These are phyloP conservation scores for Agrochola lota DNA, from an alignment of 2,888 invertebrate genomes.

Conservation along the genomic window DNA sequence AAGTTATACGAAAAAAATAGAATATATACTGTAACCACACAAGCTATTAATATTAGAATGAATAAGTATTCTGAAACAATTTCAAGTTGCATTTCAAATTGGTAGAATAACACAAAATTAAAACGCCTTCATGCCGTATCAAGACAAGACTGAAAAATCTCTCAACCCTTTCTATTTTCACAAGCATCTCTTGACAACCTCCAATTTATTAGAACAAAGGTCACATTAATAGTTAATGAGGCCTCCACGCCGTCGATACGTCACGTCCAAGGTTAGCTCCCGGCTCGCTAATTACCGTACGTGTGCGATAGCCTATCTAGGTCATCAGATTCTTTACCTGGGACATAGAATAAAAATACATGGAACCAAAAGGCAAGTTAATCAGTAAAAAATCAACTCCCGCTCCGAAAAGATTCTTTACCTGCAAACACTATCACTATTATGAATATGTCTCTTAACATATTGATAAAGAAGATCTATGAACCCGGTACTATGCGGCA, in stretches of 20 bases:
- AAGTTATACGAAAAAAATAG: too few relatives aligned
- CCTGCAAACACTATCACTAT: too few relatives aligned
- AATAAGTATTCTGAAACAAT: background rate
- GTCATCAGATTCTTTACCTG: conserved; percentile 27
- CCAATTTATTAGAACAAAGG: conserved; percentile 35
- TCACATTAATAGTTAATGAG: conserved; percentile 46
- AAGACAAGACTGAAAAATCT: background rate
- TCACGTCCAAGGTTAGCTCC: conserved; percentile 48
- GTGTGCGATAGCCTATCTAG: conserved; percentile 31
- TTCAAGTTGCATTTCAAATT: background rate
- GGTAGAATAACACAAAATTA: background rate
- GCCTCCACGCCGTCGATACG: conserved; percentile 36
- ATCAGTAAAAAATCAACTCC: too few relatives aligned
- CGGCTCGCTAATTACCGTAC: conserved; percentile 36
- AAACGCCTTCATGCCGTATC: background rate
- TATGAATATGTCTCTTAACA: too few relatives aligned
- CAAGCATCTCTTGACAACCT: conserved; percentile 21
- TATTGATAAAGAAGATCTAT: too few relatives aligned
- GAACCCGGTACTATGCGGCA: too few relatives aligned
- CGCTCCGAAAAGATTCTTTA: too few relatives aligned
- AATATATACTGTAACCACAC: background rate
- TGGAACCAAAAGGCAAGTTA: background rate
- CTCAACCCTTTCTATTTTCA: background rate
- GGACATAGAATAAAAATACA: background rate
- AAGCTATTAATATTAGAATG: background rate